Evolutionary conservation across 2,113 vertebrate genomes (phyloP).

Genomic region (Brienomyrus longianalis): DNA sequence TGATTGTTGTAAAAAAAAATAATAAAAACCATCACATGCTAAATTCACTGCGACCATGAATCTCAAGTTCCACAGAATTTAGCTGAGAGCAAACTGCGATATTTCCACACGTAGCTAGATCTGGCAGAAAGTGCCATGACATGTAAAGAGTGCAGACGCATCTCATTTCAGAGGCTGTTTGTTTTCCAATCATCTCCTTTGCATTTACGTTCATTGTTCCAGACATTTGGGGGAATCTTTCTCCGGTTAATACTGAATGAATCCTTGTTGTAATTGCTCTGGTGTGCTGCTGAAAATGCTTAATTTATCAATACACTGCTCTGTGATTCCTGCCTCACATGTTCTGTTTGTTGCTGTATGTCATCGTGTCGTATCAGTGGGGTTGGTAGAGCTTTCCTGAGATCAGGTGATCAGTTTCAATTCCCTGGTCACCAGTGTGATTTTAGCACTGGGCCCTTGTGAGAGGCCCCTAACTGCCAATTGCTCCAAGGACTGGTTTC

Average conservation of each 20-base stretch:
- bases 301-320: not conserved
- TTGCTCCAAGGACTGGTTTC: not conserved
- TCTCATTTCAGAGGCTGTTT: not conserved
- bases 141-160: not conserved
- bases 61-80: not conserved
- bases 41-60: not conserved
- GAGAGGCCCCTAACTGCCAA: not conserved
- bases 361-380: not conserved
- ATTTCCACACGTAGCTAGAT: not conserved
- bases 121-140: not conserved
- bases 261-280: not conserved
- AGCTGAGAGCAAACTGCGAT: not conserved
- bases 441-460: not conserved
- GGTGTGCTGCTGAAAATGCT: not conserved
- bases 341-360: not conserved
- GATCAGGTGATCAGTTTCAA: not conserved
- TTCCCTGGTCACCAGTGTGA: not conserved
- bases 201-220: not conserved
- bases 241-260: not conserved
- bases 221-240: not conserved
- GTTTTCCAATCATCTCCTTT: not conserved
- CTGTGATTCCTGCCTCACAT: not conserved
- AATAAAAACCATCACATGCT: not conserved
- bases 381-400: not conserved
- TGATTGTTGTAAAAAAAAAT: not conserved